Evolutionary conservation across 1,140 invertebrate species (phyloP).

Genomic region (Drosophila lacertosa): DNA sequence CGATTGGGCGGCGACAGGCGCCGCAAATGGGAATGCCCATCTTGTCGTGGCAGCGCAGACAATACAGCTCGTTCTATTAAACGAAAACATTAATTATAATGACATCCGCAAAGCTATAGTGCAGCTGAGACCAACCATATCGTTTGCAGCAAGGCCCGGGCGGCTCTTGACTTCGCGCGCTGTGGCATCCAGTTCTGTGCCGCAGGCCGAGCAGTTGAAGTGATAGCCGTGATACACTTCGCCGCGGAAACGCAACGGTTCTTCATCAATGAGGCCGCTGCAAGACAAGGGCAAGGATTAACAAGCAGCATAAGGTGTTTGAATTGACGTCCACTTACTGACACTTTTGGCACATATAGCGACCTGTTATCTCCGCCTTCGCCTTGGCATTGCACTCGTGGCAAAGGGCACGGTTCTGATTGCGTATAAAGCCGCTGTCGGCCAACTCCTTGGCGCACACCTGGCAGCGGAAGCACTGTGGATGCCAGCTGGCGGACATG

Average conservation of each 20-base stretch:
- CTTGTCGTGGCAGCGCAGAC: constrained; percentile 99
- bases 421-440: constrained; percentile 98
- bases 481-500: constrained; percentile 99
- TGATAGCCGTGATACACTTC: constrained; percentile 99
- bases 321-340: constrained; percentile 89
- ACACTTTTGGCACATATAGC: constrained; percentile 99
- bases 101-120: neutral
- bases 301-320: neutral
- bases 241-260: constrained; percentile 97
- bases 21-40: constrained; percentile 99
- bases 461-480: constrained; percentile 98
- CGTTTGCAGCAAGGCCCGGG: constrained; percentile 94
- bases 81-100: constrained; percentile 13
- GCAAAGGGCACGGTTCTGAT: constrained; percentile 95
- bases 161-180: constrained; percentile 97
- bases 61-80: constrained; percentile 94
- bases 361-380: constrained; percentile 97
- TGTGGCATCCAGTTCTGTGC: constrained; percentile 93
- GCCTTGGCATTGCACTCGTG: constrained; percentile 98
- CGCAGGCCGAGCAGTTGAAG: constrained; percentile 98
- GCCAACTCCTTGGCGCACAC: constrained; percentile 95
- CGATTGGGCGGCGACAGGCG: constrained; percentile 97
- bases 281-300: constrained; percentile 41
- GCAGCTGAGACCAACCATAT: constrained; percentile 86
- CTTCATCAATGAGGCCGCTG: constrained; percentile 97